Evolutionary conservation across 2,113 vertebrate genomes (phyloP).

Genomic region (Notechis scutatus): DNA sequence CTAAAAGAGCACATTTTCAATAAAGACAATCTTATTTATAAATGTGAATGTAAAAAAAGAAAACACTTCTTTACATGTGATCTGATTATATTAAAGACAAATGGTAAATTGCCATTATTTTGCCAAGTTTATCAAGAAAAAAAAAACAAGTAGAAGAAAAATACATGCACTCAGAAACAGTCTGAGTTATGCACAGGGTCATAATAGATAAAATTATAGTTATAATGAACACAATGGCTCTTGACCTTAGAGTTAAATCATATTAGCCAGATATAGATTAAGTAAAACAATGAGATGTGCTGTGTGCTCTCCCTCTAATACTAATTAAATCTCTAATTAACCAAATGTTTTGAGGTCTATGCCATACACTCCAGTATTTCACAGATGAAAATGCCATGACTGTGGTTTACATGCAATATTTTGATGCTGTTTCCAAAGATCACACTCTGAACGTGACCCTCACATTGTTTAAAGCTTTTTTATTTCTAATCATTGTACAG

Average conservation of each 20-base stretch:
- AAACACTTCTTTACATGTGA: not conserved
- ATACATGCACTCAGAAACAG: not conserved
- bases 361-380: not conserved
- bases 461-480: not conserved
- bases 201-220: not conserved
- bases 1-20: not conserved
- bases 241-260: not conserved
- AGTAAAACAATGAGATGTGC: not conserved
- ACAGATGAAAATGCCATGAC: not conserved
- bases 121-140: not conserved
- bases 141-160: not conserved
- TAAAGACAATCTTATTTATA: not conserved
- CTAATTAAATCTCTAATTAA: not conserved
- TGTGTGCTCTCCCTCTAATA: not conserved
- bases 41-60: not conserved
- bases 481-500: not conserved
- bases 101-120: not conserved
- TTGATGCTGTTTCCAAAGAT: not conserved
- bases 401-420: not conserved
- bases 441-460: not conserved
- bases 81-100: not conserved
- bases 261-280: not conserved
- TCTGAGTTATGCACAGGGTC: not conserved
- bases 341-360: not conserved
- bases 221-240: not conserved